These are phyloP conservation scores for Chionoecetes opilio DNA, from an alignment of 1,140 invertebrate species.

Conservation along the genomic window DNA sequence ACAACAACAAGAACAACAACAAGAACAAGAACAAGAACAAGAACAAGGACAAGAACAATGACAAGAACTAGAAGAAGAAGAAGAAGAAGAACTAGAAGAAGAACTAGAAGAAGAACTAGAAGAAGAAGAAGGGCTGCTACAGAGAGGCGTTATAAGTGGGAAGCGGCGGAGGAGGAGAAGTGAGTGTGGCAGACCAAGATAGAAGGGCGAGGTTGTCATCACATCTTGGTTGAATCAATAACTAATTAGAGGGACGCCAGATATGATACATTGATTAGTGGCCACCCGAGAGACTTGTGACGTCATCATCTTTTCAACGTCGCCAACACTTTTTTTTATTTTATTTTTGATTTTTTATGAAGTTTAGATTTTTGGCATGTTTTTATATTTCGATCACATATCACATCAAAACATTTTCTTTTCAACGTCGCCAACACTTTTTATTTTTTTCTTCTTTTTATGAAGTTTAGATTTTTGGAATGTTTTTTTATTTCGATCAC, in stretches of 20 bases:
- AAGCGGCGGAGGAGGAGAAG: neutral
- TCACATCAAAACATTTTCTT: no score
- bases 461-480: no score
- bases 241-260: constrained; percentile 11
- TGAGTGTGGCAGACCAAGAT: neutral
- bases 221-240: neutral
- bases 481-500: neutral
- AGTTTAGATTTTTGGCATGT: no score
- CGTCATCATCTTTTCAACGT: neutral
- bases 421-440: neutral
- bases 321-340: neutral
- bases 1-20: no score
- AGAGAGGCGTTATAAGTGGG: neutral
- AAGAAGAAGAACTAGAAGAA: neutral
- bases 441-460: neutral
- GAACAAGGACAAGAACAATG: no score
- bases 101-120: neutral
- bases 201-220: neutral
- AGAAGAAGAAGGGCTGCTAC: neutral
- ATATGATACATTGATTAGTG: constrained; percentile 21
- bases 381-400: neutral
- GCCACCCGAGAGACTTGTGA: neutral
- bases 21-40: no score
- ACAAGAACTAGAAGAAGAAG: no score
- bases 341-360: no score